phyloP scores from a whole-genome alignment of 2,797 vertebrate genomes.

The Anguilla pacifica region DNA sequence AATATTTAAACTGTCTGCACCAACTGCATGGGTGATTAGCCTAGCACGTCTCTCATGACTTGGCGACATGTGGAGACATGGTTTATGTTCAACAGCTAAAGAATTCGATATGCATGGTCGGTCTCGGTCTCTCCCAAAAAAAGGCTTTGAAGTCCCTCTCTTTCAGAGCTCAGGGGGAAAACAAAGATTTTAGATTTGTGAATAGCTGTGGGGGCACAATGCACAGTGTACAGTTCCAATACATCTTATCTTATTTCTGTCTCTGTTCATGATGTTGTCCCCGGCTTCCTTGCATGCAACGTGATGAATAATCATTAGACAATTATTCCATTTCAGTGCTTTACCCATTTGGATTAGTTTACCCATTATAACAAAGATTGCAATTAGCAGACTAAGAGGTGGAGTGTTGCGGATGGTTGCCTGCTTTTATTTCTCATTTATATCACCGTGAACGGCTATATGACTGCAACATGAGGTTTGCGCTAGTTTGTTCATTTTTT shows the following conservation, averaged over 20 bases:
- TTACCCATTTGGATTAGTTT: conserved; percentile 59
- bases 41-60: neutral
- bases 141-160: neutral
- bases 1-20: neutral
- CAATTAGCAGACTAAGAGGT: conserved; percentile 55
- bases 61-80: neutral
- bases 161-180: neutral
- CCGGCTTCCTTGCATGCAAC: conserved; percentile 24
- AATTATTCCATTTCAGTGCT: conserved; percentile 52
- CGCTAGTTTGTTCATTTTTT: neutral
- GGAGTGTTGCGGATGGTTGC: conserved; percentile 50
- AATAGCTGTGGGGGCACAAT: neutral
- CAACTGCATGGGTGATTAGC: neutral
- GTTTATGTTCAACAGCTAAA: neutral
- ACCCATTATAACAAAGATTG: conserved; percentile 57
- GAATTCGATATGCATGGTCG: neutral
- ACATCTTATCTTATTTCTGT: conserved; percentile 14
- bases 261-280: conserved; percentile 11
- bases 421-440: conserved; percentile 66
- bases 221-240: neutral
- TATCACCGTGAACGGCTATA: conserved; percentile 34
- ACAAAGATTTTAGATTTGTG: conserved; percentile 5
- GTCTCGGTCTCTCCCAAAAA: neutral
- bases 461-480: conserved; percentile 14
- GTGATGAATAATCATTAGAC: conserved; percentile 50